These are phyloP conservation scores for Calycopis cecrops DNA, from an alignment of 1,140 invertebrate species.

Conservation along the genomic window DNA sequence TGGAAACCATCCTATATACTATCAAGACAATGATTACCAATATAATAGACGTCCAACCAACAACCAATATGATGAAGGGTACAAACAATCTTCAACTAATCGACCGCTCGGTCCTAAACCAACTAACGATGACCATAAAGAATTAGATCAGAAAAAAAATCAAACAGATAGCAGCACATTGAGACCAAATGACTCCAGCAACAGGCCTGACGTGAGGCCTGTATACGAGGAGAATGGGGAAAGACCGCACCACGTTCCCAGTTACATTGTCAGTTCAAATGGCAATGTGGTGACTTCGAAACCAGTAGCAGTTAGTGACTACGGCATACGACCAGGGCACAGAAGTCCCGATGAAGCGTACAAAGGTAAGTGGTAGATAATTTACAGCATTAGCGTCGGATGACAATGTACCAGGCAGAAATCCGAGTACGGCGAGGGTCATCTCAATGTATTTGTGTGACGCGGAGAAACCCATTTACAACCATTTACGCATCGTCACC, in stretches of 20 bases:
- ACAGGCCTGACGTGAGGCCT: conserved; percentile 40
- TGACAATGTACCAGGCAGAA: no score
- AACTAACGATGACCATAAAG: conserved; percentile 17
- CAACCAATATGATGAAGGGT: conserved; percentile 17
- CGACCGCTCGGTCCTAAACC: conserved; percentile 6
- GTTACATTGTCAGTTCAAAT: conserved; percentile 42
- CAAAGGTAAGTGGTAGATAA: conserved; percentile 46
- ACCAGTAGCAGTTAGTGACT: conserved; percentile 49
- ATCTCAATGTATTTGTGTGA: not conserved
- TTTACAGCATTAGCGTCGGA: not conserved
- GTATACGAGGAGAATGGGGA: conserved; percentile 53
- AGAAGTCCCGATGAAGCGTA: conserved; percentile 33
- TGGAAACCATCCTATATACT: not conserved
- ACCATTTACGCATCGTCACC: no score
- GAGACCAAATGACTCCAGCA: conserved; percentile 12
- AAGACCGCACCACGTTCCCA: conserved; percentile 44
- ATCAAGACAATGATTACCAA: no score
- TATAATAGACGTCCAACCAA: conserved; percentile 10
- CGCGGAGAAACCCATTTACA: not conserved
- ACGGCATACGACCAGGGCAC: conserved; percentile 33
- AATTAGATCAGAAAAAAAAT: conserved; percentile 28
- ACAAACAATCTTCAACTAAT: conserved; percentile 17
- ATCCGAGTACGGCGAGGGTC: no score
- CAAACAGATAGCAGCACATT: conserved; percentile 12
- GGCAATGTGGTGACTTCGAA: conserved; percentile 51